Evolutionary conservation across 1,140 invertebrate genomes (phyloP).

Genomic region (roundworm (Caenorhabditis elegans)): DNA sequence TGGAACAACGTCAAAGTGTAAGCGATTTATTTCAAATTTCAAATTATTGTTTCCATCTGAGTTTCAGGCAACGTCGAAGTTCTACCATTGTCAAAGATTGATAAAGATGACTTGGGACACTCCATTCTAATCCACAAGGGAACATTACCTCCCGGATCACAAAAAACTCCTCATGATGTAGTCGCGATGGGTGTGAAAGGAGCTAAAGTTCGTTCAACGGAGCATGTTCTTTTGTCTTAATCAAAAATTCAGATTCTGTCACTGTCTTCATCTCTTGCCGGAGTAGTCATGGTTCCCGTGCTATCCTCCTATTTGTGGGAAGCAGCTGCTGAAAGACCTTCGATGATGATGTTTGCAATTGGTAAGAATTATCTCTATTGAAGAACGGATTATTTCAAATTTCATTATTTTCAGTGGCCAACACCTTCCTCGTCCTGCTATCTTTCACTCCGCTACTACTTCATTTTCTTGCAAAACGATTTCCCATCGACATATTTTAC

Average conservation of each 20-base stretch:
- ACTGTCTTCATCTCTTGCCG: slow-evolving; percentile 37
- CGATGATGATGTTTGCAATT: slow-evolving; percentile 41
- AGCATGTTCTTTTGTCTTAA: neutral
- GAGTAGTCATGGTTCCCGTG: slow-evolving; percentile 42
- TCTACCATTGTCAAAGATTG: neutral
- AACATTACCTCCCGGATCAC: slow-evolving; percentile 29
- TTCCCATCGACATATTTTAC: slow-evolving; percentile 42
- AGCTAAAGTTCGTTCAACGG: slow-evolving; percentile 16
- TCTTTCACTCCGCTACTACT: slow-evolving; percentile 44
- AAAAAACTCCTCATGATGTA: slow-evolving; percentile 40
- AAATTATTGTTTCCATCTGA: too few relatives aligned
- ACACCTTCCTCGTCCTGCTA: slow-evolving; percentile 39
- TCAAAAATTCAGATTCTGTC: slow-evolving; percentile 30
- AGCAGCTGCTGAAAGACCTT: slow-evolving; percentile 37
- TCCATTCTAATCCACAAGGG: slow-evolving; percentile 28
- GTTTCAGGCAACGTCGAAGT: neutral
- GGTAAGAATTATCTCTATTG: neutral
- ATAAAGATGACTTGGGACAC: slow-evolving; percentile 37
- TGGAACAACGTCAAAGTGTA: neutral
- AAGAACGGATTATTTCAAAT: too few relatives aligned
- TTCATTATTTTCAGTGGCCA: slow-evolving; percentile 45
- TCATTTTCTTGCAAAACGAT: slow-evolving; percentile 40
- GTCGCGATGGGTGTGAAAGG: slow-evolving; percentile 25
- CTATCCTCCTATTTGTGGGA: slow-evolving; percentile 44
- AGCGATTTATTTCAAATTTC: neutral